A percentile compares a stretch with the other conserved stretches of the same genome.
Conservation (phyloP, 2,888 invertebrate species). For the Tanytarsus gracilentus region DNA sequence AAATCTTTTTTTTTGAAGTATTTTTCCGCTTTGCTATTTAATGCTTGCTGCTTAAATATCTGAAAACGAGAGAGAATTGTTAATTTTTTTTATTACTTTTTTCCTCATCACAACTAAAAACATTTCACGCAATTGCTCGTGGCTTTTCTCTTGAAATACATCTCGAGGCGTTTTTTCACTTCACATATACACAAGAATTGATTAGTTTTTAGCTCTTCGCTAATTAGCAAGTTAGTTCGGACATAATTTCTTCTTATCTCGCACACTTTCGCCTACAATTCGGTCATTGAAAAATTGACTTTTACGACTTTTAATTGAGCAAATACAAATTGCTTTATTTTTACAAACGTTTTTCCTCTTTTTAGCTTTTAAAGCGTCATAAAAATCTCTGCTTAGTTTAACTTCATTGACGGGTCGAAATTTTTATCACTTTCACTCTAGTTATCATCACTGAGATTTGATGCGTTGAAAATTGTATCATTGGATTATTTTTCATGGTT, state of each 20-base stretch:
- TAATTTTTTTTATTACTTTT: conserved; percentile 1
- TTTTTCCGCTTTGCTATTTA: conserved; percentile 5
- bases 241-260: background rate
- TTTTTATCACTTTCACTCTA: too few relatives aligned
- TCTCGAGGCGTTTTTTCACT: background rate
- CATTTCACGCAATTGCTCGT: conserved; percentile 20
- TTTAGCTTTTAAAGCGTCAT: too few relatives aligned
- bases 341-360: too few relatives aligned
- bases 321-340: background rate
- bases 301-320: conserved; percentile 4
- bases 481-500: too few relatives aligned
- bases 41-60: background rate
- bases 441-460: too few relatives aligned
- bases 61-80: conserved; percentile 12
- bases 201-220: conserved; percentile 1
- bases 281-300: background rate
- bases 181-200: background rate
- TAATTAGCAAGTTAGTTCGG: background rate
- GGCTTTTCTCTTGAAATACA: conserved; percentile 1
- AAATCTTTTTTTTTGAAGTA: background rate
- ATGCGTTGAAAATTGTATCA: too few relatives aligned
- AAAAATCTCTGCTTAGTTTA: too few relatives aligned
- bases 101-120: background rate
- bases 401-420: too few relatives aligned
- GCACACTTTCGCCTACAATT: conserved; percentile 1